phyloP scores from a whole-genome alignment of 2,797 vertebrate species.

The Molossus alvarezi region DNA sequence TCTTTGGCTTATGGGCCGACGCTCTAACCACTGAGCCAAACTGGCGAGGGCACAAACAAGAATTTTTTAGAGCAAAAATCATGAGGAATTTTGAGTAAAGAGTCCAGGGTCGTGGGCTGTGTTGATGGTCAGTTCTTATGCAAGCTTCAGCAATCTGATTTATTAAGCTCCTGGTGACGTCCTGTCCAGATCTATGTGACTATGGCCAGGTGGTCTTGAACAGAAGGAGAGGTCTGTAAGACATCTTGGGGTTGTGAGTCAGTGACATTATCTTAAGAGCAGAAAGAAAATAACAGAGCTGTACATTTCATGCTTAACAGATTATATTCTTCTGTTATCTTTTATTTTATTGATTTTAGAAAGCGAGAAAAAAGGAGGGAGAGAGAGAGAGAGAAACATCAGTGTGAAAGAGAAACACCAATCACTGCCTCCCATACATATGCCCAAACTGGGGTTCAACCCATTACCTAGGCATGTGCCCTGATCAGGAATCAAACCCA shows the following conservation, averaged over 20 bases:
- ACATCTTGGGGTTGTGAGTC: background rate
- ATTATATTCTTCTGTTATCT: background rate
- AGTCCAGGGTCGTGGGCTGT: background rate
- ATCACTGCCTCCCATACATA: background rate
- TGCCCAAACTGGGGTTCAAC: background rate
- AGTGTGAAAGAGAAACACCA: background rate
- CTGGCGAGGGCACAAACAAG: background rate
- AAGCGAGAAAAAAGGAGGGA: background rate
- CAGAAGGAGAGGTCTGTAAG: background rate
- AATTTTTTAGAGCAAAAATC: background rate
- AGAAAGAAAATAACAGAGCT: background rate
- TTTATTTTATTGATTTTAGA: background rate
- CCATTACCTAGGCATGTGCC: background rate
- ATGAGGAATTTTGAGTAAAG: background rate
- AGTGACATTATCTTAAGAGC: background rate
- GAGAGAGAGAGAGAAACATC: background rate
- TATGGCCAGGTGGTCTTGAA: background rate
- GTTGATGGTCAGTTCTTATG: background rate
- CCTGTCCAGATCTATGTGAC: background rate
- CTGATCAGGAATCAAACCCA: background rate
- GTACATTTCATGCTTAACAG: background rate
- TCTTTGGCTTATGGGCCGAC: too few relatives aligned
- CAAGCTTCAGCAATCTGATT: background rate
- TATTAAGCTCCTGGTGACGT: background rate
- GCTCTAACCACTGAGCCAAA: too few relatives aligned